These are phyloP conservation scores for Chrysolina haemoptera DNA, from an alignment of 2,888 invertebrate species.

Conservation along the genomic window DNA sequence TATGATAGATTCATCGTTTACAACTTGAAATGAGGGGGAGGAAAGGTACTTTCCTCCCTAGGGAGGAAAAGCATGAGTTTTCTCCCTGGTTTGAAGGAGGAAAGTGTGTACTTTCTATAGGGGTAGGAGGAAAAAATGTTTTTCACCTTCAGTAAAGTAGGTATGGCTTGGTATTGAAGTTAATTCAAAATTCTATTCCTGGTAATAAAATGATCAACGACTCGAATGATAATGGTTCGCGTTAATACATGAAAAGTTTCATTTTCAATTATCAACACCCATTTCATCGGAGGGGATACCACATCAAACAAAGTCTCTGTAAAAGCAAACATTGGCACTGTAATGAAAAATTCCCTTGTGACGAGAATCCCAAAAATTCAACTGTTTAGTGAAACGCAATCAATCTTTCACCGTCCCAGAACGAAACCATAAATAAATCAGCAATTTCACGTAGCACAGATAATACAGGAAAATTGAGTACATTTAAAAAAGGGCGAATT, in stretches of 20 bases:
- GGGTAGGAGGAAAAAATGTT: too few species aligned
- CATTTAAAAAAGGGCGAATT: neutral
- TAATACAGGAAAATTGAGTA: constrained; percentile 2
- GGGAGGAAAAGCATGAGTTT: too few species aligned
- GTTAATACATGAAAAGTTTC: neutral
- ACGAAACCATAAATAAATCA: constrained; percentile 41
- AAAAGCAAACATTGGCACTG: neutral
- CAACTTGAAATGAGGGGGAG: too few species aligned
- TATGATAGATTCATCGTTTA: too few species aligned
- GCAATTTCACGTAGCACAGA: constrained; percentile 34
- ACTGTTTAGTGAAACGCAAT: constrained; percentile 38
- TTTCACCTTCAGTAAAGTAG: too few species aligned
- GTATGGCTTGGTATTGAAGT: too few species aligned
- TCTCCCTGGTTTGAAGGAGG: too few species aligned
- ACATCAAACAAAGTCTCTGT: neutral
- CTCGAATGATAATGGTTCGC: too few species aligned
- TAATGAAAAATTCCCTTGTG: constrained; percentile 4
- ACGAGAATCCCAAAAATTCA: neutral
- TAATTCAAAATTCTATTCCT: too few species aligned
- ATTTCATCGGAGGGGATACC: neutral
- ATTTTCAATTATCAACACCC: neutral
- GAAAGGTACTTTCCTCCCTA: too few species aligned
- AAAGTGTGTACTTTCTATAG: too few species aligned
- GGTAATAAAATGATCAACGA: too few species aligned
- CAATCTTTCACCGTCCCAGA: constrained; percentile 39